Evolutionary conservation across 2,888 invertebrate species (phyloP), one percentile per base, ranked within the genome.

Genomic region (Papilio demoleus): DNA sequence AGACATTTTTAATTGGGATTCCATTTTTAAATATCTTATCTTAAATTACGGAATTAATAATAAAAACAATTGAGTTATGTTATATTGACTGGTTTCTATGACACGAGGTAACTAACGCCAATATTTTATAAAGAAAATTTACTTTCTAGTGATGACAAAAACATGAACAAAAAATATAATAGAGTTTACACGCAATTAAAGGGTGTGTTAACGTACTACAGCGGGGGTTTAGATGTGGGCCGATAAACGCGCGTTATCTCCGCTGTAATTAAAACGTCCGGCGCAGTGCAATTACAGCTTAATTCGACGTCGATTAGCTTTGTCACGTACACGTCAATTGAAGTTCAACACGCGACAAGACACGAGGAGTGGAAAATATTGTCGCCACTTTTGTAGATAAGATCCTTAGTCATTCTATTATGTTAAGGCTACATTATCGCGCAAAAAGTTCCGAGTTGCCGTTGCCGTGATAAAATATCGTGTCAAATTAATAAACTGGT

Each of bases 211-310:
- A 61, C 24, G 60, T 38, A 47, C 40, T 50, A 12, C 42, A 38
- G 53, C 67, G 36, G 50, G 8, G 50, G 38, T 22, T 24, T 53
- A 50, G 61, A 67, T 67, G 8, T 42, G 40, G n/a, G 40, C 24
- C 61, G 62, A 67, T 67, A 67, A 63, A 36, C 56, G 45, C 62
- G 67, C 56, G 64, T 70, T 71, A 71, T 70, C 68, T 66, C 34
- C 22, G 53, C 45, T 53, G 70, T 71, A 63, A 68, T 68, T 70
- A 70, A 68, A 71, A 67, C 67, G 60, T 50, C 60, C 61, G 31
- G 53, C 67, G 45, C 56, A 67, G 56, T 63, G 58, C 62, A 67
- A 67, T 67, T 68, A 68, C 67, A 56, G 58, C 45, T 68, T 63
- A 68, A 68, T 68, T 63, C 62, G 62, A 56, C 62, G 62, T 58